Evolutionary conservation across 2,888 invertebrate species (phyloP).

Genomic region (Cataglyphis cursor): DNA sequence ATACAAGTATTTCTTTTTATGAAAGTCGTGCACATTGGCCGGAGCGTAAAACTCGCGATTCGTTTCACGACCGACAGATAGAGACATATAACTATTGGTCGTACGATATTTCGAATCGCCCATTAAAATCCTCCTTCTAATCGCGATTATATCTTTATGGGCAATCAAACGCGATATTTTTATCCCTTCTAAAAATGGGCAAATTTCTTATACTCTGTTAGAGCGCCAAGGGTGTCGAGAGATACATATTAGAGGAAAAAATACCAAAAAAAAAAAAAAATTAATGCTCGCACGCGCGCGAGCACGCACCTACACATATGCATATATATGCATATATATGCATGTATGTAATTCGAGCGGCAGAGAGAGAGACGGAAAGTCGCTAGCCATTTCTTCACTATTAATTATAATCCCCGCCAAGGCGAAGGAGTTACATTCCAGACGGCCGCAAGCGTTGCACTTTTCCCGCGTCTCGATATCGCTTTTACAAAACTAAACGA

Average conservation of each 20-base stretch:
- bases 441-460: constrained; percentile 54
- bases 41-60: background rate
- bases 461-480: constrained; percentile 56
- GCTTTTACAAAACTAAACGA: constrained; percentile 42
- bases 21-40: background rate
- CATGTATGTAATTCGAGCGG: constrained; percentile 54
- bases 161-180: background rate
- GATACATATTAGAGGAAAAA: background rate
- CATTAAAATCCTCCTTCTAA: background rate
- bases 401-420: constrained; percentile 78
- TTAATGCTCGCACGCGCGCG: constrained; percentile 12
- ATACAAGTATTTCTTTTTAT: constrained; percentile 11
- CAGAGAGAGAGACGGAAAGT: constrained; percentile 76
- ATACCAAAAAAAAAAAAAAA: constrained; percentile 16
- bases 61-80: background rate
- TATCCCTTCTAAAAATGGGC: background rate
- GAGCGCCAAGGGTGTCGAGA: background rate
- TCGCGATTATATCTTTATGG: background rate
- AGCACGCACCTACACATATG: background rate
- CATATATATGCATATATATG: no score
- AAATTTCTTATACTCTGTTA: background rate
- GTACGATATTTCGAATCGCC: constrained; percentile 16
- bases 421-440: constrained; percentile 77
- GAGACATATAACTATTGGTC: background rate
- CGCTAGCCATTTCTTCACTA: constrained; percentile 75